Conservation (phyloP, 2,888 invertebrate genomes). For the Megaustenia siamemsis region DNA sequence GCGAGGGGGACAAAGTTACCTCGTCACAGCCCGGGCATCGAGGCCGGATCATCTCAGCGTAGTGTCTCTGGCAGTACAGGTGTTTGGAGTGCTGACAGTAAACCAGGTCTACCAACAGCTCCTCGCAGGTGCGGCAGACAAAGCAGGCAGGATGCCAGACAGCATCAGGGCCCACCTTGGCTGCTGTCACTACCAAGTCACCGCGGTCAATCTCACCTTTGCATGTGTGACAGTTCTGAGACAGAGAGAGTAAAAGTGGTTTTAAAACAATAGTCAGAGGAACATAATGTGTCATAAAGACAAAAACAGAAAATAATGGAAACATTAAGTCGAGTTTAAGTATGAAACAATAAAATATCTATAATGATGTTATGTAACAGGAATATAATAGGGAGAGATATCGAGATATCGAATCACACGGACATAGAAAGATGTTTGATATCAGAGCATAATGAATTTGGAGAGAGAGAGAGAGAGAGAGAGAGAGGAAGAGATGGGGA, state of each 20-base stretch:
- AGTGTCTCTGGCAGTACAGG: constrained; percentile 97
- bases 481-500: too few species aligned
- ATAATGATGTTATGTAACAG: too few species aligned
- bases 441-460: too few species aligned
- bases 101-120: constrained; percentile 96
- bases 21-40: constrained; percentile 83
- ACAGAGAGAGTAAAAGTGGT: constrained; percentile 7
- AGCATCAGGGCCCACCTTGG: constrained; percentile 87
- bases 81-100: constrained; percentile 93
- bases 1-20: constrained; percentile 87
- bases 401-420: too few species aligned
- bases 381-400: too few species aligned
- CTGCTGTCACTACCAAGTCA: constrained; percentile 91
- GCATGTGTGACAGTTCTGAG: constrained; percentile 91
- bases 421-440: too few species aligned
- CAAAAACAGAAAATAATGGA: too few species aligned
- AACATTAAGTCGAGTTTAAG: too few species aligned
- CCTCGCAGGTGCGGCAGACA: constrained; percentile 91
- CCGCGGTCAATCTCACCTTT: constrained; percentile 88
- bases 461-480: too few species aligned
- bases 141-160: constrained; percentile 96
- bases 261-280: not conserved
- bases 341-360: too few species aligned
- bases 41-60: constrained; percentile 96
- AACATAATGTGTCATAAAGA: too few species aligned